These are phyloP conservation scores for Neopipo cinnamomea DNA, from an alignment of 2,113 vertebrate species.

Conservation along the genomic window DNA sequence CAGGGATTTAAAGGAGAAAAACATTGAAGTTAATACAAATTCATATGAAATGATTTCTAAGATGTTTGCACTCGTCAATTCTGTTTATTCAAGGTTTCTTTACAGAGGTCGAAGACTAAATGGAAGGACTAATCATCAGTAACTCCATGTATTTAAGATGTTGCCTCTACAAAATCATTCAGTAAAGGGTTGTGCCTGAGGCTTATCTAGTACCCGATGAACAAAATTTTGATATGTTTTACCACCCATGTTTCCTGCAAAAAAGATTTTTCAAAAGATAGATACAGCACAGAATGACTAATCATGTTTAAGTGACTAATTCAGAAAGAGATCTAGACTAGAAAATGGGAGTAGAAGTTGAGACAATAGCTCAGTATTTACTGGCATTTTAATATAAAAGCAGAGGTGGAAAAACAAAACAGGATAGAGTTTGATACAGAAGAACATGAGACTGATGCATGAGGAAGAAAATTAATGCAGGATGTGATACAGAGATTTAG, in stretches of 20 bases:
- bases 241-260: not conserved
- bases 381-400: not conserved
- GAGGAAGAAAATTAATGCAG: not conserved
- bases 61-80: not conserved
- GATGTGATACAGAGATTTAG: not conserved
- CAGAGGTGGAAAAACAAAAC: not conserved
- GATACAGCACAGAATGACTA: not conserved
- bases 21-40: not conserved
- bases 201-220: not conserved
- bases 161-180: not conserved
- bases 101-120: not conserved
- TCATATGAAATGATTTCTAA: not conserved
- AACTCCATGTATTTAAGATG: not conserved
- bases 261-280: not conserved
- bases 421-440: not conserved
- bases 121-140: not conserved
- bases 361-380: not conserved
- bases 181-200: not conserved
- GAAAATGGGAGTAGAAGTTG: not conserved
- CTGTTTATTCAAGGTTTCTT: not conserved
- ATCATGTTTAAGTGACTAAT: not conserved
- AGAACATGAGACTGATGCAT: not conserved
- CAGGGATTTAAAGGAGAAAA: not conserved
- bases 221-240: not conserved
- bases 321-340: not conserved